A percentile compares a stretch with the other conserved stretches of the same genome.
Evolutionary conservation across 2,797 vertebrate species (phyloP).

Genomic region (Pogonophryne albipinna): DNA sequence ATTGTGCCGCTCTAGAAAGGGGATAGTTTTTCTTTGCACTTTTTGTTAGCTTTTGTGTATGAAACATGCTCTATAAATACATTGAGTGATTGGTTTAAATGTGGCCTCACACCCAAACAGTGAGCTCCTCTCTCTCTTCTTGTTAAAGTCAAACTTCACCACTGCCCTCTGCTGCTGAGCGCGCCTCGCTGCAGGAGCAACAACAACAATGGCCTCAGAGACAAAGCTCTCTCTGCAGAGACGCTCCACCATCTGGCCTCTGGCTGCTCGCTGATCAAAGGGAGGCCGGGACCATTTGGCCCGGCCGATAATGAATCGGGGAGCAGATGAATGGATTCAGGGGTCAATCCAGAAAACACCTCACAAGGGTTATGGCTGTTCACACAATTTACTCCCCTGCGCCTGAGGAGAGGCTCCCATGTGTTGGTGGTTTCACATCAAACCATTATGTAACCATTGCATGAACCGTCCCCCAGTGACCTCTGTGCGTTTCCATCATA

Average conservation of each 20-base stretch:
- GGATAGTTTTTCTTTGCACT: too few species aligned
- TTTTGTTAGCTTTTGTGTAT: too few species aligned
- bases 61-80: too few species aligned
- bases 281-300: conserved; percentile 66
- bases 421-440: conserved; percentile 37
- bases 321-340: conserved; percentile 64
- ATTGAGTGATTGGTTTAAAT: too few species aligned
- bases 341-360: conserved; percentile 66
- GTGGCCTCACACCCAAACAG: not conserved
- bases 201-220: conserved; percentile 40
- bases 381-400: conserved; percentile 44
- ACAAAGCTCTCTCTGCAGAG: conserved; percentile 64
- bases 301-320: conserved; percentile 63
- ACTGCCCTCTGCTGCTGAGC: conserved; percentile 82
- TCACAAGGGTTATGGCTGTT: conserved; percentile 49
- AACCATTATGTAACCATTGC: conserved; percentile 49
- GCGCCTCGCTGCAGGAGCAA: conserved; percentile 48
- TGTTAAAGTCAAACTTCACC: conserved; percentile 70
- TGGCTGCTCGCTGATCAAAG: conserved; percentile 62
- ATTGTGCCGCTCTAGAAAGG: too few species aligned
- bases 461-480: conserved; percentile 30
- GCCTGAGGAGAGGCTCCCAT: conserved; percentile 28
- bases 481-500: conserved; percentile 41
- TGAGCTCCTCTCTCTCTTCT: not conserved
- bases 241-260: conserved; percentile 70